Evolutionary conservation across 2,888 invertebrate species (phyloP).

Genomic region (Ommatoiulus sabulosus): DNA sequence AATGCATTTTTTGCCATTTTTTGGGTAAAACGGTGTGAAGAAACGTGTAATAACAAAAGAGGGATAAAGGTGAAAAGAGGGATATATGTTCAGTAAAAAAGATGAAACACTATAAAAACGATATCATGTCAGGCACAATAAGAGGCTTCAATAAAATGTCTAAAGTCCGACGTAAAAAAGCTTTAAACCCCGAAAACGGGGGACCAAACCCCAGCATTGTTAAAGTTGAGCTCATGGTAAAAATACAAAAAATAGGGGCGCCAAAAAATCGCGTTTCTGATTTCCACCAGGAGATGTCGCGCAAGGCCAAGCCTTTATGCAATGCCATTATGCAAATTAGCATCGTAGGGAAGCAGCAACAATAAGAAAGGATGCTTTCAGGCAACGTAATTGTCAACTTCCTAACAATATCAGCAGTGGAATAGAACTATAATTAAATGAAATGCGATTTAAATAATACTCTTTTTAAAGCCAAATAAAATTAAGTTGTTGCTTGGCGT

Average conservation of each 20-base stretch:
- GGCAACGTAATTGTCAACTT: neutral
- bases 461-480: neutral
- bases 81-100: neutral
- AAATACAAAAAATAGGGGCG: neutral
- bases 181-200: neutral
- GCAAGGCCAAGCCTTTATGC: neutral
- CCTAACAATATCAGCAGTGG: neutral
- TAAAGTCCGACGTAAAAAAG: neutral
- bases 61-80: neutral
- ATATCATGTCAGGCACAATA: neutral
- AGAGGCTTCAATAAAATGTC: neutral
- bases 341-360: neutral
- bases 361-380: slow-evolving; percentile 5
- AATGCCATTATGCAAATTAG: slow-evolving; percentile 1
- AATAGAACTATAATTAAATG: neutral
- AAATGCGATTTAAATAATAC: neutral
- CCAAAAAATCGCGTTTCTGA: neutral
- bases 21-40: neutral
- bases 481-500: neutral
- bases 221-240: neutral
- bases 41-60: neutral
- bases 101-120: neutral
- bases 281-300: slow-evolving; percentile 1
- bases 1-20: neutral
- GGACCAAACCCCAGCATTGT: neutral